Base-by-base conservation (phyloP, 2,797 vertebrate genomes). In the Poecile montanus region DNA sequence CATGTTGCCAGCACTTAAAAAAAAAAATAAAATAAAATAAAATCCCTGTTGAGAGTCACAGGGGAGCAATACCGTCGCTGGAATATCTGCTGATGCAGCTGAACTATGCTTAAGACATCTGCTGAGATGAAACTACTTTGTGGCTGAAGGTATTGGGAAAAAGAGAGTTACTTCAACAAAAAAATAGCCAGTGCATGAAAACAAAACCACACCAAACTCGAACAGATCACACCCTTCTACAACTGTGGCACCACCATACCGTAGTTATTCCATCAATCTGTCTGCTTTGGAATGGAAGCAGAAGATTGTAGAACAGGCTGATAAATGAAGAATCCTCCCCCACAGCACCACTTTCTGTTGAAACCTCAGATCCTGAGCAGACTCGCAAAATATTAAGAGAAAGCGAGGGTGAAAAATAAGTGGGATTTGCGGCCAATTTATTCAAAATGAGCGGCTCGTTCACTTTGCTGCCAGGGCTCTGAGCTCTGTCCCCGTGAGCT, bases 61-160 rank as follows among this genome's bases (percentile, higher is more conserved):
- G 80, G 95, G 93, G 95, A 96, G 91, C 88, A 96, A 93, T 97
- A 96, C 70, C 51, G 93, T 94, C 21, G 22, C 82, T 3, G 56
- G 92, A 94, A 84, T 94, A 97, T 97, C 95, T 97, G 97, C 97
- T 96, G 96, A 97, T 93, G 68, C 93, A 95, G 96, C 95, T 95
- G 94, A 95, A 92, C 68, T 83, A 7, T 18, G 56, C 94, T 94
- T 92, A 93, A 95, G 96, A 94, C 88, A 91, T 97, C 95, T 96
- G 96, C 77, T 90, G 94, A 94, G 92, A 94, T 85, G 94, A 96
- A 96, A 96, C 92, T 78, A 94, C 85, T 96, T 93, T 96, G 91
- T 84, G 88, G 93, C 93, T 96, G 57, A 91, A 94, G 94, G 94
- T 95, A 96, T 94, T 79, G 93, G 82, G 92, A 81, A 92, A 91